Base-by-base conservation (phyloP, 2,888 invertebrate species). In the Diabrotica balteata region DNA sequence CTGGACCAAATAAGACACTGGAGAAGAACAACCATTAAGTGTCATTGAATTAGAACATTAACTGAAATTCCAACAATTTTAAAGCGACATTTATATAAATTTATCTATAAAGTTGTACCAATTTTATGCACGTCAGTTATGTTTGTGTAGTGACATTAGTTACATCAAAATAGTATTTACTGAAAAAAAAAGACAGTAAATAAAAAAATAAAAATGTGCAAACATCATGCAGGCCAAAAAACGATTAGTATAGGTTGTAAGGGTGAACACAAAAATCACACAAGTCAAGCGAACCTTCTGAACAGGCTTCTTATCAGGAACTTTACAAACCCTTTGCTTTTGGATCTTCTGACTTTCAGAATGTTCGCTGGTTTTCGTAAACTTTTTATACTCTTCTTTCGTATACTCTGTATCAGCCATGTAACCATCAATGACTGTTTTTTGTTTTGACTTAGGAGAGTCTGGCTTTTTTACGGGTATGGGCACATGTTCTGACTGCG, bases 371-470 rank as follows among this genome's bases (percentile, higher is more conserved):
- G 79, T 77, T 71, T 82, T 81, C 44, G 77, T 76, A 55, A 77
- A 71, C 63, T 82, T 81, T 68, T 75, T 80, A 67, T 77, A 79
- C 67, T 82, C 81, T 68, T 83, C 82, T 57, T 80, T 80, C 62
- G 72, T 75, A 70, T 77, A 76, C 70, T 83, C 82, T 7, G 78
- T 77, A 77, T 91, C 91, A 2, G 91, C 91, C 83, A 89, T 89
- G 76, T 91, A 91, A 9, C 91, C 91, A 68, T 88, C 88, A 42
- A 84, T 82, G 60, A 85, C 81, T 45, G 78, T 78, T 77, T 86
- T 87, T 61, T 83, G 82, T 76, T 88, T 88, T 11, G 83, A 79
- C 79, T 87, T 88, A 0, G 88, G 87, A 4, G 87, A 86, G 86
- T 0, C 86, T 85, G 61, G 55, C 58, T 54, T 66, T 60, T 64